Conservation (phyloP, 2,888 invertebrate species). For the Aporophyla nigra region DNA sequence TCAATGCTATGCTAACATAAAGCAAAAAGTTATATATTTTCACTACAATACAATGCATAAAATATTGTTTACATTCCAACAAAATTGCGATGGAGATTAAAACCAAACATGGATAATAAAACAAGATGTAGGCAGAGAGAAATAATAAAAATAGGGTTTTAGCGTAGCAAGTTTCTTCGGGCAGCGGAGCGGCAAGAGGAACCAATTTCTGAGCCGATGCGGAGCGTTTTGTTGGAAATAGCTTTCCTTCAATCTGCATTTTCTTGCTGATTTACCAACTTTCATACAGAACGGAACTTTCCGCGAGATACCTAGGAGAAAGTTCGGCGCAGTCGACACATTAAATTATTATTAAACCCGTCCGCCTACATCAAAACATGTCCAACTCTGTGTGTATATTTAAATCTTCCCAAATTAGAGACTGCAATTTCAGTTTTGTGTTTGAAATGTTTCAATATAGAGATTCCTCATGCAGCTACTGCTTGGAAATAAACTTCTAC, state of each 20-base stretch:
- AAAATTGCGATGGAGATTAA: slow-evolving; percentile 81
- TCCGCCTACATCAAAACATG: slow-evolving; percentile 60
- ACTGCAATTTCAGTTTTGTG: slow-evolving; percentile 36
- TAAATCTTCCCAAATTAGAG: slow-evolving; percentile 40
- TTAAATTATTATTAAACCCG: slow-evolving; percentile 82
- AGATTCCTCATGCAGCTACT: slow-evolving; percentile 6
- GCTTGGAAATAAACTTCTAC: slow-evolving; percentile 16
- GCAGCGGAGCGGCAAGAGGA: slow-evolving; percentile 87
- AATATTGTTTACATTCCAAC: slow-evolving; percentile 57
- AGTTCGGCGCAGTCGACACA: slow-evolving; percentile 79
- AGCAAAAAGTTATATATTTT: slow-evolving; percentile 41
- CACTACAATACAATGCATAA: slow-evolving; percentile 27
- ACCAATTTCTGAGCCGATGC: slow-evolving; percentile 90
- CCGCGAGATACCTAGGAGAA: slow-evolving; percentile 77
- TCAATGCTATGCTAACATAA: slow-evolving; percentile 34
- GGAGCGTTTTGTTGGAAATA: slow-evolving; percentile 90
- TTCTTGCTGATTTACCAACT: slow-evolving; percentile 91
- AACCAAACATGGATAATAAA: slow-evolving; percentile 82
- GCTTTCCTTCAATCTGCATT: slow-evolving; percentile 91
- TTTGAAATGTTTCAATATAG: slow-evolving; percentile 27
- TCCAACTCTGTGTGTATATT: slow-evolving; percentile 49
- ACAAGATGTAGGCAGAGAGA: slow-evolving; percentile 80
- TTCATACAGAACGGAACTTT: slow-evolving; percentile 84
- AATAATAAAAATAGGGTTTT: slow-evolving; percentile 89
- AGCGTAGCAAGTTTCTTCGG: slow-evolving; percentile 87